Conservation (phyloP, 2,113 vertebrate genomes). For the Neotragus moschatus region DNA sequence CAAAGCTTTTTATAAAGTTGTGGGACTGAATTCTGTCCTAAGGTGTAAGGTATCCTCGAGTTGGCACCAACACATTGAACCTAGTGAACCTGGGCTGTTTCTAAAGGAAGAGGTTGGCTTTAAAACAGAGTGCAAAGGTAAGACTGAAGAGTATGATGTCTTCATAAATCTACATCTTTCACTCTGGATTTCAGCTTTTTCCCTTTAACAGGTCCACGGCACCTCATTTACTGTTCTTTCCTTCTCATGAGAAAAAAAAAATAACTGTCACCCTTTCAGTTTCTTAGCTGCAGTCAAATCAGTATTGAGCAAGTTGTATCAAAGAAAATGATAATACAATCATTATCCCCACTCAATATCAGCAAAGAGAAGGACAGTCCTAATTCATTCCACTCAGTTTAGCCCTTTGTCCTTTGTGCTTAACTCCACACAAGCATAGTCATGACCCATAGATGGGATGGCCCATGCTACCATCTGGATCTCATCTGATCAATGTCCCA, state of each 20-base stretch:
- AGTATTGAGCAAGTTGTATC: background rate
- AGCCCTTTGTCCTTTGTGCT: background rate
- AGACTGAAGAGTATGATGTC: background rate
- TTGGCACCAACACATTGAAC: background rate
- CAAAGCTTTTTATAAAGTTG: background rate
- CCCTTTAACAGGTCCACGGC: background rate
- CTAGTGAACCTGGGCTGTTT: background rate
- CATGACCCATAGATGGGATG: background rate
- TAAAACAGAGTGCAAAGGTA: background rate
- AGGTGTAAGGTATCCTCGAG: background rate
- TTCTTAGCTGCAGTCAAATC: background rate
- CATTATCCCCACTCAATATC: background rate
- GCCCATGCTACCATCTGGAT: background rate
- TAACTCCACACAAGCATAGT: background rate
- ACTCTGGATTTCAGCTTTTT: background rate
- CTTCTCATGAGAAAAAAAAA: background rate
- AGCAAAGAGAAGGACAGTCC: background rate
- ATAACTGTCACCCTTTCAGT: rapidly evolving
- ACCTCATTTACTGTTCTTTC: background rate
- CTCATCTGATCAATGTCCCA: background rate
- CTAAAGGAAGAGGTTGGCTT: background rate
- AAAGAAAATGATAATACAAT: background rate
- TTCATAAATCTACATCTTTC: background rate
- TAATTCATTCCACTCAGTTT: background rate
- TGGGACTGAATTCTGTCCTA: background rate